Conservation (phyloP, 2,888 invertebrate species). For the Tribolium freemani region DNA sequence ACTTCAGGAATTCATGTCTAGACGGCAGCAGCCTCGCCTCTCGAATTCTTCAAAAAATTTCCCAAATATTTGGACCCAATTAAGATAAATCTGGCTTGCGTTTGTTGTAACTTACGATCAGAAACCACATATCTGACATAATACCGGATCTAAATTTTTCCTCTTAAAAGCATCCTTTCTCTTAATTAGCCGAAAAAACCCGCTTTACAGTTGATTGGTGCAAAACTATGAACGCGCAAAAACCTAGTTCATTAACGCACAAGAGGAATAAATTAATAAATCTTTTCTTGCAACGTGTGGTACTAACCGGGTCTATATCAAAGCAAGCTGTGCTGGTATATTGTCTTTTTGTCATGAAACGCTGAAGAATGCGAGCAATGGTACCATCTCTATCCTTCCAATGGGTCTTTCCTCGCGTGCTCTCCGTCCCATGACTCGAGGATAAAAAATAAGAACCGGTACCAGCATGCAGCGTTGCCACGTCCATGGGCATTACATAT, state of each 20-base stretch:
- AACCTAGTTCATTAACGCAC: too few species aligned
- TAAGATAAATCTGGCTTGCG: not conserved
- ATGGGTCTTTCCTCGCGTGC: slow-evolving; percentile 5
- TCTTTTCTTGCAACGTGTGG: not conserved
- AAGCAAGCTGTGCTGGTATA: slow-evolving; percentile 41
- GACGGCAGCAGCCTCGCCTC: too few species aligned
- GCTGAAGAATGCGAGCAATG: slow-evolving; percentile 52
- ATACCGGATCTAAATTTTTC: not conserved
- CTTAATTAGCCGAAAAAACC: too few species aligned
- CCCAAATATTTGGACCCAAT: not conserved
- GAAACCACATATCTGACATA: not conserved
- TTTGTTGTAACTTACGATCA: not conserved
- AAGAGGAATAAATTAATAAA: too few species aligned
- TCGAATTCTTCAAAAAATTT: not conserved
- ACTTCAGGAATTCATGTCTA: too few species aligned
- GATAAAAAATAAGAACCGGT: slow-evolving; percentile 46
- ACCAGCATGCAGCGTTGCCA: slow-evolving; percentile 40
- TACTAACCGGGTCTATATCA: slow-evolving; percentile 26
- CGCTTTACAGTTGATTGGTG: too few species aligned
- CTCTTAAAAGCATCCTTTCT: too few species aligned
- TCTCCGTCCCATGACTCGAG: slow-evolving; percentile 35
- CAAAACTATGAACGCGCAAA: too few species aligned
- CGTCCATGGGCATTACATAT: slow-evolving; percentile 1
- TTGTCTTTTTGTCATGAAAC: slow-evolving; percentile 53
- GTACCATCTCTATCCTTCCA: slow-evolving; percentile 10